These are phyloP conservation scores for Garrulus glandarius DNA, from an alignment of 2,797 vertebrate species.

Conservation along the genomic window DNA sequence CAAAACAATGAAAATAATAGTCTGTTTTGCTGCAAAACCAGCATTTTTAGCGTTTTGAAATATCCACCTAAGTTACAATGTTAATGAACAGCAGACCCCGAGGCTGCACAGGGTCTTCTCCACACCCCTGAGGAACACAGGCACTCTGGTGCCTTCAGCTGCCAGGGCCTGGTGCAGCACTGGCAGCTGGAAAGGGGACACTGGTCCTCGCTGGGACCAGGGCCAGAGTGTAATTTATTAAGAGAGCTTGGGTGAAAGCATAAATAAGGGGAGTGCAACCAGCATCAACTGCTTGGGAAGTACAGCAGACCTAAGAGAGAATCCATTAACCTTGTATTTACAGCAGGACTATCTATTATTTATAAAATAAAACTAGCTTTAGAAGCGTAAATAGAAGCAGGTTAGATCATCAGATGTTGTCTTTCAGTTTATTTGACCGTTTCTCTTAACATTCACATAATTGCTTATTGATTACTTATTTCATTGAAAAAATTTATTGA, in stretches of 20 bases:
- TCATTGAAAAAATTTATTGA: neutral
- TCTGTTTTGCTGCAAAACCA: neutral
- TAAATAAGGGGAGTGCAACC: neutral
- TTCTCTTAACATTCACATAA: neutral
- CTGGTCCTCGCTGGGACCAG: neutral
- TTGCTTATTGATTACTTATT: neutral
- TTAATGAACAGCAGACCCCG: neutral
- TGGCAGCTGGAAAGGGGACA: accelerated
- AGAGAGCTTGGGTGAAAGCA: neutral
- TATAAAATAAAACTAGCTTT: neutral
- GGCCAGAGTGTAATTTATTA: neutral
- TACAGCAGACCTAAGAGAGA: neutral
- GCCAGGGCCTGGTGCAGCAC: accelerated
- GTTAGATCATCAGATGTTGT: neutral
- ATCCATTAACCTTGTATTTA: neutral
- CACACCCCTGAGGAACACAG: accelerated
- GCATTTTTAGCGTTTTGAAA: neutral
- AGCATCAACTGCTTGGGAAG: neutral
- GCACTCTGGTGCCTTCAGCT: accelerated
- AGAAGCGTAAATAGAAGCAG: neutral
- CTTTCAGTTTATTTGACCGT: neutral
- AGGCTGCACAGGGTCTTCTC: neutral
- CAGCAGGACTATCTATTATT: neutral
- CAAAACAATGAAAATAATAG: neutral
- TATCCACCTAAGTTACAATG: accelerated